These are phyloP conservation scores for Mystacornis crossleyi DNA, from an alignment of 2,113 vertebrate species.

Conservation along the genomic window DNA sequence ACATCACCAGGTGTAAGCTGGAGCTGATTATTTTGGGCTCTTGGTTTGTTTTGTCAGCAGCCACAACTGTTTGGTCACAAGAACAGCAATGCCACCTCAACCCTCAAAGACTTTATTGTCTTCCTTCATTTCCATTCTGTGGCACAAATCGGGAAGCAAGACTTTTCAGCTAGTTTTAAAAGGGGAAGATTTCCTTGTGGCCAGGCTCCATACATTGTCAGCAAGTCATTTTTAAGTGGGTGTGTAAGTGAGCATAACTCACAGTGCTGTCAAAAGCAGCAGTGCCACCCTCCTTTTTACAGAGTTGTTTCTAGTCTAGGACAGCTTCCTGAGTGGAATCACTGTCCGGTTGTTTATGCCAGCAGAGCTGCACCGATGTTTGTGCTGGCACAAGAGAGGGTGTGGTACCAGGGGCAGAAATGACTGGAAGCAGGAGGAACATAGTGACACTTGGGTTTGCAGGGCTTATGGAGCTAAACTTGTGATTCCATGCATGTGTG, in stretches of 20 bases:
- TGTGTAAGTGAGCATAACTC: not conserved
- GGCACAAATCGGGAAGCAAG: not conserved
- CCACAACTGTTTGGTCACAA: not conserved
- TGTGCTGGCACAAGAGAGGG: not conserved
- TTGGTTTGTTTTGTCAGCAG: not conserved
- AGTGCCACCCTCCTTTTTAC: not conserved
- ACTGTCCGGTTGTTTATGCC: not conserved
- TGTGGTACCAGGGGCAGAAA: not conserved
- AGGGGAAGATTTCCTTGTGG: not conserved
- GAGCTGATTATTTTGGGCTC: not conserved
- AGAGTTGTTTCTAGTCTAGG: not conserved
- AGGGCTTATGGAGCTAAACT: not conserved
- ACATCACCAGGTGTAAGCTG: not conserved
- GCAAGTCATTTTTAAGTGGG: not conserved
- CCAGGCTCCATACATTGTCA: fast-evolving
- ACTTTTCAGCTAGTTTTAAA: not conserved
- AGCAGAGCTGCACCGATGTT: not conserved
- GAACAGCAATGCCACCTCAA: not conserved
- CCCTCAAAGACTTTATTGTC: not conserved
- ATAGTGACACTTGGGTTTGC: not conserved
- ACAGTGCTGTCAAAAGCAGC: not conserved
- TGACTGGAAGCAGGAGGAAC: not conserved
- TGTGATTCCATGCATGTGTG: fast-evolving
- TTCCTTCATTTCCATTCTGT: not conserved
- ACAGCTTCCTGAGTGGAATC: not conserved